Evolutionary conservation across 2,888 invertebrate genomes (phyloP).

Genomic region (Pandemis heparana): DNA sequence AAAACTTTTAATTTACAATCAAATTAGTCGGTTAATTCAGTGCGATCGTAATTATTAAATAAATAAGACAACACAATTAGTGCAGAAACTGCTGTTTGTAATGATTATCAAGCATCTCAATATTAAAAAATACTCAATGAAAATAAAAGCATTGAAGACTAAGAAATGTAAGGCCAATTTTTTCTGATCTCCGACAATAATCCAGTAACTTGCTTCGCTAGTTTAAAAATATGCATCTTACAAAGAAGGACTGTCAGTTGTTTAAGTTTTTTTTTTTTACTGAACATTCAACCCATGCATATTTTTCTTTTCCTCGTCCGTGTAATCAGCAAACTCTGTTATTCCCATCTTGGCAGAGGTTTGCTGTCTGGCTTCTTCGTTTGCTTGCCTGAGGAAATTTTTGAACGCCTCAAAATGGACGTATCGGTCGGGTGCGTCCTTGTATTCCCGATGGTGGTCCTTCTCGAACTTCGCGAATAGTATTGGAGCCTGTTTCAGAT

Average conservation of each 20-base stretch:
- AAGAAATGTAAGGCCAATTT: too few species aligned
- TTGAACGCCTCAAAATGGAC: conserved; percentile 25
- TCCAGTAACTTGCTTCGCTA: too few species aligned
- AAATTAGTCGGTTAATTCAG: too few species aligned
- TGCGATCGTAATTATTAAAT: too few species aligned
- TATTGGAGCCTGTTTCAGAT: background rate
- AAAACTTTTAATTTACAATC: too few species aligned
- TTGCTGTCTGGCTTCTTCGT: conserved; percentile 49
- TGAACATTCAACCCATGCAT: background rate
- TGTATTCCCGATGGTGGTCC: conserved; percentile 8
- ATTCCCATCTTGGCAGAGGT: conserved; percentile 52
- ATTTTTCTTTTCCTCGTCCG: conserved; percentile 41
- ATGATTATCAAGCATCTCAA: too few species aligned
- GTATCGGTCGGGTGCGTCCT: conserved; percentile 8
- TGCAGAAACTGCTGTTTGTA: too few species aligned
- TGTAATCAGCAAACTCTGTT: conserved; percentile 62
- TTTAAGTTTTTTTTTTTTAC: background rate
- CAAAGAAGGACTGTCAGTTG: background rate
- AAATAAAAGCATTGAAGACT: too few species aligned
- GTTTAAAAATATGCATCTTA: too few species aligned
- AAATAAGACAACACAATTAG: too few species aligned
- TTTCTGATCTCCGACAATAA: too few species aligned
- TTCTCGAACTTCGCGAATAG: conserved; percentile 22
- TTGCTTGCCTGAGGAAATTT: conserved; percentile 52
- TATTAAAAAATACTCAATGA: too few species aligned